These are phyloP conservation scores for Palythoa heliodiscus DNA, from an alignment of 92 coral and sea anemone genomes.

Conservation along the genomic window DNA sequence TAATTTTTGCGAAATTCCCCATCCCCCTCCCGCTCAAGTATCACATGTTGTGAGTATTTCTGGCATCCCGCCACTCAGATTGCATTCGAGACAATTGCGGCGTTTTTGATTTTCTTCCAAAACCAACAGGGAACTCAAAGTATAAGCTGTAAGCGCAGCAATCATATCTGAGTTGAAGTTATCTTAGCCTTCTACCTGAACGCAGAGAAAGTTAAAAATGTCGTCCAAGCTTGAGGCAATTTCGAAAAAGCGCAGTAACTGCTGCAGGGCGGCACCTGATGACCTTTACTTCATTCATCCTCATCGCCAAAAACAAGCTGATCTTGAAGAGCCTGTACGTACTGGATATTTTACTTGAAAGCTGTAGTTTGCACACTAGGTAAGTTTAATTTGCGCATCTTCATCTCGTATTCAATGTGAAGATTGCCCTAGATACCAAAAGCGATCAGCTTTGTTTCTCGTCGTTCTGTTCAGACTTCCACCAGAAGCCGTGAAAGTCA, in stretches of 20 bases:
- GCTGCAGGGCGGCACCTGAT: not conserved
- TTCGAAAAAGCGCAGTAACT: not conserved
- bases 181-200: not conserved
- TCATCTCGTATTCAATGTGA: not conserved
- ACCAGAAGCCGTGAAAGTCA: too few relatives aligned
- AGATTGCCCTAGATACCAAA: not conserved
- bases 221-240: not conserved
- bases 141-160: not conserved
- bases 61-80: conserved; percentile 43
- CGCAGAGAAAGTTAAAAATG: not conserved
- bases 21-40: not conserved
- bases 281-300: not conserved
- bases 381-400: not conserved
- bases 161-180: not conserved
- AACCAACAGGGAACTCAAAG: conserved; percentile 41
- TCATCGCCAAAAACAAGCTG: not conserved
- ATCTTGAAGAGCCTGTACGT: not conserved
- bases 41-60: conserved; percentile 8
- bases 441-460: not conserved
- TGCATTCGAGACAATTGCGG: conserved; percentile 9
- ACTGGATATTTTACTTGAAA: not conserved
- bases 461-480: not conserved
- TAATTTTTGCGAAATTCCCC: not conserved
- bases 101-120: conserved; percentile 84
- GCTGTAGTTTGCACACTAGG: not conserved